Evolutionary conservation across 2,113 vertebrate genomes (phyloP), one percentile per base, ranked within the genome.

Genomic region (Octodon degus): DNA sequence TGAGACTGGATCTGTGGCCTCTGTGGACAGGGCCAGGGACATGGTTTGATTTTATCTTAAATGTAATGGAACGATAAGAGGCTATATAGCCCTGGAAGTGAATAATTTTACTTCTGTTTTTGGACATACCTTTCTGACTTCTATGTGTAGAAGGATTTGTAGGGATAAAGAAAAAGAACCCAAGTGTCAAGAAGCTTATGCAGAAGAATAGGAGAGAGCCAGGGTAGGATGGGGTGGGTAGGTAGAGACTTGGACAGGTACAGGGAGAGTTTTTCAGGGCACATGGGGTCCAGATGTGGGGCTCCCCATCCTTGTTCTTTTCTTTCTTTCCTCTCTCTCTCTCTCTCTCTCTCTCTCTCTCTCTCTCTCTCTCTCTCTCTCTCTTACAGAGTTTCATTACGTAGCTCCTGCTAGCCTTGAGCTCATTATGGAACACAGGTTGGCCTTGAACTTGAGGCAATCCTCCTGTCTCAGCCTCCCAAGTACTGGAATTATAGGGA

Each of bases 251-350:
- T 27, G 20, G 32, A 50, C 40, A 30, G 34, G 24, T 40, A 6
- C 4, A 12, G 40, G 34, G 2, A 55, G 20, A 2, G 32, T 30
- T 82, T 77, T 16, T 2, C 7, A n/a, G 25, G 19, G 7, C 19
- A 0, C 25, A 24, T 4, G 7, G n/a, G 11, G 27, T 0, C 5
- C 7, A 2, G 24, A 22, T 32, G 1, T n/a, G 10, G 34, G 11
- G 74, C 25, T 47, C 24, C 20, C 74, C 13, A 30, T 47, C 13
- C 5, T 47, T 47, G 37, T 25, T 47, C 1, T 27, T 30, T 63
- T 24, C 10, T 20, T 20, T 60, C 11, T 4, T 67, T 67, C 5
- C 4, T 62, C 25, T 34, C 34, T 34, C 27, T 11, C n/a, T n/a
- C n/a, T n/a, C n/a, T n/a, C n/a, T n/a, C n/a, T n/a, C n/a, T n/a